Base-by-base conservation (phyloP, 1,140 invertebrate genomes). In the Acromyrmex charruanus region DNA sequence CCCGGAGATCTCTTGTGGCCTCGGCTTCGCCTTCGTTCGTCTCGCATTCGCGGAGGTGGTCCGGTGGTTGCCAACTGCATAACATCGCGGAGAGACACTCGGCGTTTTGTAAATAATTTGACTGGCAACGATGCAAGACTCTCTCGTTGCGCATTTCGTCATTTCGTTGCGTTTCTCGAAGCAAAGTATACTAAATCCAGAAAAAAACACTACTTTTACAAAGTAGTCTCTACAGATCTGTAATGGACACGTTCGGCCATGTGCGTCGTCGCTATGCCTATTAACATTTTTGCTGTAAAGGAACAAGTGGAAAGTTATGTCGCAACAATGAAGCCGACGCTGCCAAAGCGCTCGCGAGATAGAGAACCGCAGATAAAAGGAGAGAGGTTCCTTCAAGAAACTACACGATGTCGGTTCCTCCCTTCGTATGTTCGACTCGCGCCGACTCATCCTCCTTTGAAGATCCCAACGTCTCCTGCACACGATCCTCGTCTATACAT, bases 401-500 rank as follows among this genome's bases (percentile, higher is more conserved):
- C 80, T 84, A 89, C 85, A 88, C 71, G 88, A 53, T 79, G 87
- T 85, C 63, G 63, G 71, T 25, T 77, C 86, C 77, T 91, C 88
- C 90, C 49, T 77, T 44, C 39, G 85, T 80, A 72, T 77, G 71
- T 81, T 79, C 88, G 66, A 51, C 77, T 74, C 86, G 85, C 77
- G 89, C 61, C 88, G 77, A 85, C 85, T 90, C 90, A 82, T 91
- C 88, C 88, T 91, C 69, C 80, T 87, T 80, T 87, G 63, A 77
- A 51, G 55, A 21, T 75, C 55, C 49, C 63, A 55, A 68, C 89
- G 51, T n/a, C 71, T 75, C 55, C 51, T 66, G 59, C 80, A 80
- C 88, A 88, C 81, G 58, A 49, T 63, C 49, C 68, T 66, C 90
- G 91, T 90, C 90, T 89, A 92, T 89, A 87, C 14, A 16, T 16